phyloP scores from a whole-genome alignment of 2,797 vertebrate genomes.

The Podargus strigoides region DNA sequence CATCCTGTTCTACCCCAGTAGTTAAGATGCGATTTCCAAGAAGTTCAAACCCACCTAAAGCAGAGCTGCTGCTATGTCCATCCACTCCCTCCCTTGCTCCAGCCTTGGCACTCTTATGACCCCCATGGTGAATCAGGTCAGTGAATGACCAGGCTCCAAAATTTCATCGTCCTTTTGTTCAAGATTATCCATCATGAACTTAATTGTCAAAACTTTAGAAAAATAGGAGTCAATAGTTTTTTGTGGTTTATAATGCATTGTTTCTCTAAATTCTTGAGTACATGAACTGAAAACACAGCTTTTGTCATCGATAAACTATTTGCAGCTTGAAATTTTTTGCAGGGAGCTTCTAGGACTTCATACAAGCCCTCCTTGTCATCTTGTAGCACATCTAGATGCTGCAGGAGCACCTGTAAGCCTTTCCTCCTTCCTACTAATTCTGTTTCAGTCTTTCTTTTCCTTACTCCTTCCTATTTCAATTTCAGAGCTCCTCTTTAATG shows the following conservation, averaged over 20 bases:
- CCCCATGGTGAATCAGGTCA: neutral
- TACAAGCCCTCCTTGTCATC: neutral
- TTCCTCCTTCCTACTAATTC: neutral
- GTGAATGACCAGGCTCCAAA: neutral
- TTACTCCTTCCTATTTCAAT: neutral
- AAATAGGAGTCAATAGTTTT: neutral
- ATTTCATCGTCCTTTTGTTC: neutral
- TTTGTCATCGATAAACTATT: neutral
- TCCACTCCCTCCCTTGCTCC: neutral
- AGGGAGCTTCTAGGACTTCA: neutral
- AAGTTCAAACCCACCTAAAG: neutral
- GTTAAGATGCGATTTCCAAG: neutral
- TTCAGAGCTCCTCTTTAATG: neutral
- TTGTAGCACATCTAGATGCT: neutral
- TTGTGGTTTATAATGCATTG: neutral
- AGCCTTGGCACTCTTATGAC: neutral
- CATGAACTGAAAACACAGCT: neutral
- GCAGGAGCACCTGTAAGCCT: neutral
- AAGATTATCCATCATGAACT: neutral
- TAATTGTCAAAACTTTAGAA: neutral
- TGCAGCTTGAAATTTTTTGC: neutral
- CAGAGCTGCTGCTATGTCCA: neutral
- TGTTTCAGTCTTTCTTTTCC: neutral
- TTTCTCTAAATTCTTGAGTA: neutral
- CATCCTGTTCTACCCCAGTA: neutral